phyloP scores from a whole-genome alignment of 2,797 vertebrate species.

The Sebastolobus altivelis region DNA sequence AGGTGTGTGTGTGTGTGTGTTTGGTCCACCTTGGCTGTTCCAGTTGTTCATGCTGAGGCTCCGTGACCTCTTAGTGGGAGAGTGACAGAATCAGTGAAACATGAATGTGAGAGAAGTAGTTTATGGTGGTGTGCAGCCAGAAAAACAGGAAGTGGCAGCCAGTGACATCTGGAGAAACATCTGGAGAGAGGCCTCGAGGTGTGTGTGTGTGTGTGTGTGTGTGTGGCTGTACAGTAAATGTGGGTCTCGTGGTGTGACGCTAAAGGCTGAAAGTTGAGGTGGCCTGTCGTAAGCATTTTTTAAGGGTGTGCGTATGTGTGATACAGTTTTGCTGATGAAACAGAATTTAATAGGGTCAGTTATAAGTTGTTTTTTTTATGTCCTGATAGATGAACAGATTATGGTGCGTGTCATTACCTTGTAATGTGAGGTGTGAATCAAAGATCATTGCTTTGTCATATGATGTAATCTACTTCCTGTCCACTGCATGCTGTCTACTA shows the following conservation, averaged over 20 bases:
- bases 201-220: conserved; percentile 43
- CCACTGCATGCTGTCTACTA: neutral
- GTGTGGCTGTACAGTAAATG: conserved; percentile 22
- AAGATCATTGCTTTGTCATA: neutral
- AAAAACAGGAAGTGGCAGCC: conserved; percentile 77
- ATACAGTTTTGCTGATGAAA: conserved; percentile 33
- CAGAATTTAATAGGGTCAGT: neutral
- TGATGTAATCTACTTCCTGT: conserved; percentile 6
- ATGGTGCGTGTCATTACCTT: no score
- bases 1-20: conserved; percentile 3
- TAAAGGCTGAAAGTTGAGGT: conserved; percentile 25
- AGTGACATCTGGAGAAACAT: conserved; percentile 81
- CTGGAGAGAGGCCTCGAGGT: conserved; percentile 69
- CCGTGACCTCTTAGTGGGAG: conserved; percentile 11
- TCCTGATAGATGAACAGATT: neutral
- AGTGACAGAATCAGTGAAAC: conserved; percentile 22
- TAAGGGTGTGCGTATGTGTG: neutral
- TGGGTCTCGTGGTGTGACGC: conserved; percentile 36
- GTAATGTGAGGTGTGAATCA: neutral
- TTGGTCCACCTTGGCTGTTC: neutral
- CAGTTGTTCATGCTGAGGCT: conserved; percentile 7
- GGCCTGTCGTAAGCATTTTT: conserved; percentile 35
- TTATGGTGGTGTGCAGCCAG: conserved; percentile 31
- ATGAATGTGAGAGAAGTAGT: conserved; percentile 38
- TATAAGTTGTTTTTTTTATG: neutral